phyloP scores from a whole-genome alignment of 2,888 invertebrate species.

The Maniola hyperantus region DNA sequence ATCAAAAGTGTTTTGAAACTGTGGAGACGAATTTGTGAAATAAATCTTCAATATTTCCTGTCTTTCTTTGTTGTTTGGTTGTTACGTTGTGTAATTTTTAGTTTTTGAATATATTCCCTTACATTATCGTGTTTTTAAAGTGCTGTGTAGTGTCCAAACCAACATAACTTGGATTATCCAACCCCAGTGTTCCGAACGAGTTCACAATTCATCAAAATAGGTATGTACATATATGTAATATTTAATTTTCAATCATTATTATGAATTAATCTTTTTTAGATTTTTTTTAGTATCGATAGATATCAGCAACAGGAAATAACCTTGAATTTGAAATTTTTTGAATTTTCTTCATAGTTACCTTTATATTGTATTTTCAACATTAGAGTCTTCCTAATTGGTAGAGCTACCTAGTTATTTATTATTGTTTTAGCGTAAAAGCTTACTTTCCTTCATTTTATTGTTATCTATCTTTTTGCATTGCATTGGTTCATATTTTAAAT shows the following conservation, averaged over 20 bases:
- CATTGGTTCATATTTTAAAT: no score
- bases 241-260: conserved; percentile 22
- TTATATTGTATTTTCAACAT: not conserved
- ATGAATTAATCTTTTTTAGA: not conserved
- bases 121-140: not conserved
- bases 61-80: conserved; percentile 1
- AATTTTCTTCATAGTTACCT: not conserved
- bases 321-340: not conserved
- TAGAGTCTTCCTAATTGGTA: no score
- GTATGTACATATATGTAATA: conserved; percentile 43
- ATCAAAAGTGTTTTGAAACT: not conserved
- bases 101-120: not conserved
- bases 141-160: conserved; percentile 29
- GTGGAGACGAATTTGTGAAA: not conserved
- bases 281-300: not conserved
- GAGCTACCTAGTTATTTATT: no score
- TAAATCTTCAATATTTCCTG: conserved; percentile 6
- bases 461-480: no score
- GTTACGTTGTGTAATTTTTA: conserved; percentile 2
- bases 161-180: conserved; percentile 20
- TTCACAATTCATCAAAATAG: conserved; percentile 38
- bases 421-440: no score
- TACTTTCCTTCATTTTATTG: no score
- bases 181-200: conserved; percentile 28
- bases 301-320: not conserved